A percentile compares a stretch with the other conserved stretches of the same genome.
phyloP scores from a whole-genome alignment of 2,113 vertebrate genomes.

The Puntigrus tetrazona region DNA sequence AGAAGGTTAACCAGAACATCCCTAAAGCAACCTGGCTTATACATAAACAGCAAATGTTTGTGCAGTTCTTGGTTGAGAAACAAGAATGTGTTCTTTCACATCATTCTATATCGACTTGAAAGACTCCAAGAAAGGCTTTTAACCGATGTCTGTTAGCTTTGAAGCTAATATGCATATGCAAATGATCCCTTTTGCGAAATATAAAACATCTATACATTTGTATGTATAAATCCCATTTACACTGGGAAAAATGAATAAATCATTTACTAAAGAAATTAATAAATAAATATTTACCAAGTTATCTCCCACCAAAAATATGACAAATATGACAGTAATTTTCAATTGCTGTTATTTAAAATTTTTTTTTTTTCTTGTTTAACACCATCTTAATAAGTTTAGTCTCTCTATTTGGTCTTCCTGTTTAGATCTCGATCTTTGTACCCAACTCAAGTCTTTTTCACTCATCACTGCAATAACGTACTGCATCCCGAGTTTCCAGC shows the following conservation, averaged over 20 bases:
- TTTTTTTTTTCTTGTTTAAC: no score
- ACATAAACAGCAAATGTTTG: neutral
- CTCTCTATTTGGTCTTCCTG: neutral
- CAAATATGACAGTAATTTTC: no score
- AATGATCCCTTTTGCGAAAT: no score
- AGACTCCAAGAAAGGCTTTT: neutral
- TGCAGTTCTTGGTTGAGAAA: neutral
- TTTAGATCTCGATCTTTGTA: neutral
- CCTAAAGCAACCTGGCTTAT: neutral
- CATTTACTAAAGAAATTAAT: no score
- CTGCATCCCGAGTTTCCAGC: no score
- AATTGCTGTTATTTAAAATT: no score
- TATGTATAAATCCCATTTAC: no score
- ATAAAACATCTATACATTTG: no score
- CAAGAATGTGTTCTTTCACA: neutral
- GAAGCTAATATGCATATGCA: neutral
- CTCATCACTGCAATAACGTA: no score
- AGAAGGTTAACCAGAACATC: constrained; percentile 27
- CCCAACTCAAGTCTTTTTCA: neutral
- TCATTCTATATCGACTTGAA: neutral
- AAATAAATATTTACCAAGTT: no score
- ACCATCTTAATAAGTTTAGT: neutral
- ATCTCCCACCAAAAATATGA: no score
- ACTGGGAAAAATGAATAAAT: no score
- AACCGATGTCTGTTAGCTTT: neutral